Conservation (phyloP, 2,888 invertebrate genomes). For the Drosophila affinis region DNA sequence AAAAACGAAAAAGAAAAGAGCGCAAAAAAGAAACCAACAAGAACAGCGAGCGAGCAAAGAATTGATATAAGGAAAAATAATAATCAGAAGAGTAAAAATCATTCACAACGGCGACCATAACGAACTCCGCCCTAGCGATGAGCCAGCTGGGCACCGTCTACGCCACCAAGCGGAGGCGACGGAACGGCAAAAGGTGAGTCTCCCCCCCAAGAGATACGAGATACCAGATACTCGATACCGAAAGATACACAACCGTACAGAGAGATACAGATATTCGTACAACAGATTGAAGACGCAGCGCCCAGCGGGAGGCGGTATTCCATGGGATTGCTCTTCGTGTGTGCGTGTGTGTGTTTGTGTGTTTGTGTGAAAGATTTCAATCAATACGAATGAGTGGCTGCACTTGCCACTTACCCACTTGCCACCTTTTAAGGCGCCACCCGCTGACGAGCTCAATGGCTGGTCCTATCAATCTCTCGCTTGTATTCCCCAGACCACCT, state of each 20-base stretch:
- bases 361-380: constrained; percentile 72
- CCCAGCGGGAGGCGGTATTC: constrained; percentile 52
- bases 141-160: constrained; percentile 98
- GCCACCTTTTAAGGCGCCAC: constrained; percentile 50
- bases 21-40: background rate
- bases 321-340: constrained; percentile 9
- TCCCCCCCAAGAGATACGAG: background rate
- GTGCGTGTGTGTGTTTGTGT: constrained; percentile 44
- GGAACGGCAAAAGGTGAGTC: constrained; percentile 97
- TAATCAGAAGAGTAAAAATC: constrained; percentile 49
- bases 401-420: constrained; percentile 45
- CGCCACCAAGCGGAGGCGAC: constrained; percentile 96
- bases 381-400: constrained; percentile 57
- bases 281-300: constrained; percentile 23
- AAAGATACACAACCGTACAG: background rate
- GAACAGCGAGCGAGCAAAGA: constrained; percentile 19
- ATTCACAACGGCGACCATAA: constrained; percentile 83
- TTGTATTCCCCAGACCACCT: background rate
- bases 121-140: constrained; percentile 86
- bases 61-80: constrained; percentile 25
- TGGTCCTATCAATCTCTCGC: constrained; percentile 70
- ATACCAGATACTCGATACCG: constrained; percentile 6
- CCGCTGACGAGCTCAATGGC: constrained; percentile 49
- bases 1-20: constrained; percentile 24
- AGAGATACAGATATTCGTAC: constrained; percentile 38